These are phyloP conservation scores for Seriola aureovittata DNA, from an alignment of 2,113 vertebrate species.

Conservation along the genomic window DNA sequence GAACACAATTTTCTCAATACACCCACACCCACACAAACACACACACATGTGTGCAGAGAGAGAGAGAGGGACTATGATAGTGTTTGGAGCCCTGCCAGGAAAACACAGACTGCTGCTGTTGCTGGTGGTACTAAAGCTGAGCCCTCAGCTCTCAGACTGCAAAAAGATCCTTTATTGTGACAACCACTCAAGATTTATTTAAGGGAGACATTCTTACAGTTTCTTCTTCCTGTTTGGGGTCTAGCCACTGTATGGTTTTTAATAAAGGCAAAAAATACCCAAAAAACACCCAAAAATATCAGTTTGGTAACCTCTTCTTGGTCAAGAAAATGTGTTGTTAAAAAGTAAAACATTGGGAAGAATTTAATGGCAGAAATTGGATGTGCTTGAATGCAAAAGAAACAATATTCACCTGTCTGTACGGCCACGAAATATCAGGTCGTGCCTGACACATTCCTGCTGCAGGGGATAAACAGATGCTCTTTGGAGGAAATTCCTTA, in stretches of 20 bases:
- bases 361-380: not conserved
- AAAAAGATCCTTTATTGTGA: conserved; percentile 43
- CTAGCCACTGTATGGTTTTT: conserved; percentile 15
- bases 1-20: conserved; percentile 24
- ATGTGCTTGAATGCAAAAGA: too few species aligned
- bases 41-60: not conserved
- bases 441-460: too few species aligned
- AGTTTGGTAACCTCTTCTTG: not conserved
- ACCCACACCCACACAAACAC: not conserved
- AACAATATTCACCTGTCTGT: too few species aligned
- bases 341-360: not conserved
- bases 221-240: conserved; percentile 18
- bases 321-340: not conserved
- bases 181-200: conserved; percentile 41
- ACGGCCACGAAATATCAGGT: too few species aligned
- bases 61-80: conserved; percentile 8
- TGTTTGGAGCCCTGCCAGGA: conserved; percentile 53
- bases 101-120: conserved; percentile 31
- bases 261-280: conserved; percentile 6
- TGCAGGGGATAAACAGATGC: too few species aligned
- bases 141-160: conserved; percentile 30
- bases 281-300: not conserved
- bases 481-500: too few species aligned
- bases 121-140: conserved; percentile 37
- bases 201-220: conserved; percentile 13